Evolutionary conservation across 2,797 vertebrate genomes (phyloP), one percentile per base, ranked within the genome.

Genomic region (Myotis pilosus): DNA sequence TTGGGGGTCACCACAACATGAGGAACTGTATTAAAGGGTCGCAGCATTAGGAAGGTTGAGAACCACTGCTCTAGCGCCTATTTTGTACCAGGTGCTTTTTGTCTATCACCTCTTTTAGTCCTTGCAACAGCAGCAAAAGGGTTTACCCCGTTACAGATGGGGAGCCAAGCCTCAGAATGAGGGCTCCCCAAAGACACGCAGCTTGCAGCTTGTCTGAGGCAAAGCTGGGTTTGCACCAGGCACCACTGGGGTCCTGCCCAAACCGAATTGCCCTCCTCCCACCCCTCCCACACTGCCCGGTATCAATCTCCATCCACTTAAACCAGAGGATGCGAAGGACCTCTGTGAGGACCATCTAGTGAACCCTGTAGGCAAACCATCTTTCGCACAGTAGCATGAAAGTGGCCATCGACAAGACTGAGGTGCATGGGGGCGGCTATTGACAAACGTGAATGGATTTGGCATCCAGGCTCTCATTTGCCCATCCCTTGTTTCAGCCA

Each of bases 71-170:
- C 2, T 4, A 3, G 41, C 53, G 41, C 49, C 76, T 25, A 3
- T 33, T 30, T 44, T 4, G 8, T 64, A 22, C 72, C 68, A 8
- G 62, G 9, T 36, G 72, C 62, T 74, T 51, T 20, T 10, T 7
- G n/a, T 20, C 79, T 41, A 0, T 69, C 38, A 10, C 78, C 36
- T 78, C 8, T 4, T 28, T 68, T 19, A 38, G 28, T 60, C 38
- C 4, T 47, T 30, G 20, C 25, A 5, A n/a, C 49, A 15, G 15
- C 36, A 6, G 55, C 25, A 6, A 11, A 16, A 25, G 13, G 0
- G 17, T 25, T 69, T 41, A 12, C 23, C 15, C 19, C 19, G 1
- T n/a, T 60, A 12, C 2, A 8, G 51, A 22, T 0, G 1, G 9
- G 44, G 53, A 41, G 8, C 71, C 3, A 4, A 57, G n/a, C 38